Conservation (phyloP, 2,113 vertebrate genomes). For the Bettongia penicillata region DNA sequence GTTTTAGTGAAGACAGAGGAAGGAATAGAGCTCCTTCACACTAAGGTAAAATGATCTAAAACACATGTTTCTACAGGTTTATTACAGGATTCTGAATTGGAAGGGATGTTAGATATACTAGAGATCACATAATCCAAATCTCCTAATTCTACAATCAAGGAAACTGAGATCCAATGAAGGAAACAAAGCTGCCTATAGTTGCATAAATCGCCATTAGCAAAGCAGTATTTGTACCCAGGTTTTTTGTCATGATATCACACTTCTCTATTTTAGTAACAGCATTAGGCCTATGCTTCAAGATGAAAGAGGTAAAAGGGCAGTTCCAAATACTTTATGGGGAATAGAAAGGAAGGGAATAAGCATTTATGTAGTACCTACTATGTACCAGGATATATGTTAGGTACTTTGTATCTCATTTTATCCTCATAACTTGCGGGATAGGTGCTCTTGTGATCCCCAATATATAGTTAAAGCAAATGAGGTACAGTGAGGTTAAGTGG, state of each 20-base stretch:
- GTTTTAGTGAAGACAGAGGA: background rate
- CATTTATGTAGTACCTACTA: background rate
- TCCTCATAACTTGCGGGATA: background rate
- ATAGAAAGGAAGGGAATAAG: background rate
- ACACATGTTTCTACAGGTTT: background rate
- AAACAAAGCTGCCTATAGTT: background rate
- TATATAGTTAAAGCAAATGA: too few relatives aligned
- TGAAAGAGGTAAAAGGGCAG: background rate
- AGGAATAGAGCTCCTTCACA: background rate
- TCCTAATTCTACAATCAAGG: background rate
- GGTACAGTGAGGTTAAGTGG: background rate
- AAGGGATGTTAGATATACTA: background rate
- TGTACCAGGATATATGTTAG: background rate
- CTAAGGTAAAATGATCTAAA: background rate
- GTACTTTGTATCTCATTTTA: background rate
- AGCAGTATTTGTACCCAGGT: background rate
- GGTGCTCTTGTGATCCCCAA: too few relatives aligned
- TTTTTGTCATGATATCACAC: background rate
- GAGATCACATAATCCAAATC: background rate
- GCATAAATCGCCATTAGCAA: too few relatives aligned
- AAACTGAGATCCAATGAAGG: background rate
- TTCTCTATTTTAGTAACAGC: background rate
- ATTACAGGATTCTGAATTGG: background rate
- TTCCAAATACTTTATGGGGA: background rate
- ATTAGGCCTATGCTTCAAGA: background rate